Evolutionary conservation across 2,888 invertebrate genomes (phyloP), one percentile per base, ranked within the genome.

Genomic region (Lysandra coridon): DNA sequence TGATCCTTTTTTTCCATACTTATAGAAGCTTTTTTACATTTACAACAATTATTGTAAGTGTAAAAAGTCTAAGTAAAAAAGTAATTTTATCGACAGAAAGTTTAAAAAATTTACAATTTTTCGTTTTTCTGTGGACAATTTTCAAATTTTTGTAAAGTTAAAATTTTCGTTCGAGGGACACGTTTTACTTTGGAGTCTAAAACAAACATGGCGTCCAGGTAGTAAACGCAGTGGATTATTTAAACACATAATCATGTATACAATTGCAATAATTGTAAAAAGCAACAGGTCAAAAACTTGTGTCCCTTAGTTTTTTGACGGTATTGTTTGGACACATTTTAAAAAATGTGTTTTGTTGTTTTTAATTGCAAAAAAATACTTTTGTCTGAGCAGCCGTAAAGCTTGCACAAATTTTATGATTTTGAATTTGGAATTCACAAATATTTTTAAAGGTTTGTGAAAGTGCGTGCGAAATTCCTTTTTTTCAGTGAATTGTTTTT

Each of bases 241-340:
- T 30, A 75, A 75, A 75, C 75, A 74, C 74, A 69, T 69, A 69
- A 69, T 69, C 69, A 69, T 33, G 69, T 75, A 75, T 49, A 75
- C 75, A 75, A 75, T 75, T 75, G 53, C 53, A 75, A 75, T 75
- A 53, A 75, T 75, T 75, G 75, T 49, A 75, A 75, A 75, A 75
- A 75, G 49, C 49, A 14, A 23, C 75, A 75, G 75, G 44, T 75
- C 75, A 75, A 30, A 75, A 53, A 53, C 33, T 69, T 69, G 69
- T 44, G 69, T 44, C 49, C 75, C 53, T 30, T 30, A 30, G 75
- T 75, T 75, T 75, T 75, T 75, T 53, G 23, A 30, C 6, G 4
- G 23, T 14, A 49, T 75, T 75, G 75, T 75, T 75, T 53, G 12
- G 53, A 69, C 14, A 69, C 69, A 69, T 69, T 69, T 69, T 69